Evolutionary conservation across 2,797 vertebrate species (phyloP).

Genomic region (Enteromius treurensis): DNA sequence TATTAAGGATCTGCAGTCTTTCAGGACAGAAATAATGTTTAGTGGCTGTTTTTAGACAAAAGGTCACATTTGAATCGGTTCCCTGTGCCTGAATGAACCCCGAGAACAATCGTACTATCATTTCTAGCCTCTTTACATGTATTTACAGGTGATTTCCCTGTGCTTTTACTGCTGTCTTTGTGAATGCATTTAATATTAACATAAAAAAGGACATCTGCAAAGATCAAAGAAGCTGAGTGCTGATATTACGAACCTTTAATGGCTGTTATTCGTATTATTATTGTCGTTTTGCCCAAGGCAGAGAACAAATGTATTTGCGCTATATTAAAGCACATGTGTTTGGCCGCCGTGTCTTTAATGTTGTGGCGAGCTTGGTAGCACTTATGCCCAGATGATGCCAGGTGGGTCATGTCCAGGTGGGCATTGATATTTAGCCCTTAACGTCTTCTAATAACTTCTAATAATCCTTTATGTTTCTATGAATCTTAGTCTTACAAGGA

Average conservation of each 20-base stretch:
- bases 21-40: conserved; percentile 34
- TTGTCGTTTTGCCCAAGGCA: conserved; percentile 60
- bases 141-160: conserved; percentile 12
- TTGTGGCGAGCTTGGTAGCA: conserved; percentile 38
- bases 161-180: conserved; percentile 61
- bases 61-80: conserved; percentile 48
- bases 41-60: not conserved
- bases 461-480: conserved; percentile 24
- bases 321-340: conserved; percentile 71
- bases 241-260: conserved; percentile 53
- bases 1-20: conserved; percentile 26
- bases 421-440: conserved; percentile 20
- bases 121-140: not conserved
- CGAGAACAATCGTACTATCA: conserved; percentile 48
- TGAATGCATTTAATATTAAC: conserved; percentile 60
- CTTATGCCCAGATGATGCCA: conserved; percentile 28
- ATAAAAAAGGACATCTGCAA: conserved; percentile 43
- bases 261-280: conserved; percentile 44
- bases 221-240: conserved; percentile 42
- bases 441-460: conserved; percentile 29
- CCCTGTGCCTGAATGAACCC: conserved; percentile 62
- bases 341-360: conserved; percentile 65
- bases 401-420: conserved; percentile 31
- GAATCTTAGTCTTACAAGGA: conserved; percentile 66
- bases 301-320: conserved; percentile 75